A percentile compares a stretch with the other conserved stretches of the same genome.
Evolutionary conservation across 2,797 vertebrate genomes (phyloP).

Genomic region (Sebastes hopkinsi): DNA sequence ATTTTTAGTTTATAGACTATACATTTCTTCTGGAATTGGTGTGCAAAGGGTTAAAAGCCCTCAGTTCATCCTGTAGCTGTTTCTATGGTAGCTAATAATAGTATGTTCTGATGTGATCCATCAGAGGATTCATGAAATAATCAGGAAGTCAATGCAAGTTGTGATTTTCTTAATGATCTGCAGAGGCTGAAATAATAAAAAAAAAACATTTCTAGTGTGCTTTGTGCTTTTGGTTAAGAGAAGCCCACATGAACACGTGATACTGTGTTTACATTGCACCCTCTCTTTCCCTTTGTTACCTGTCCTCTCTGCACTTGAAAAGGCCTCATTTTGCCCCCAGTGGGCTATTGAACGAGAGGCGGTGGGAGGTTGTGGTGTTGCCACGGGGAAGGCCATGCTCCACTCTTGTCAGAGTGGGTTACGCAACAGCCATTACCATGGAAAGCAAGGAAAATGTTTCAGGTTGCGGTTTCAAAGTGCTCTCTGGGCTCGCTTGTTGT

Average conservation of each 20-base stretch:
- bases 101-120: not conserved
- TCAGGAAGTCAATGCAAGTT: not conserved
- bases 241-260: constrained; percentile 23
- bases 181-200: not conserved
- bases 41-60: not conserved
- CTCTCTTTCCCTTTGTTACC: constrained; percentile 18
- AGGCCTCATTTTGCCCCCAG: constrained; percentile 38
- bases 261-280: constrained; percentile 50
- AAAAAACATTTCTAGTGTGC: not conserved
- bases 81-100: not conserved
- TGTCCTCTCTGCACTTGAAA: constrained; percentile 53
- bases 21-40: not conserved
- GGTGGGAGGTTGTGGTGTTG: constrained; percentile 74
- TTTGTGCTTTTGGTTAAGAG: not conserved
- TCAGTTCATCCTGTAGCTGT: not conserved
- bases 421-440: constrained; percentile 77
- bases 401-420: constrained; percentile 74
- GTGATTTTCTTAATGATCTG: not conserved
- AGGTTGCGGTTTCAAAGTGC: constrained; percentile 66
- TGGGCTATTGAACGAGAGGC: constrained; percentile 66
- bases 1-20: not conserved
- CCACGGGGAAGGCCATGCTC: constrained; percentile 71
- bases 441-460: constrained; percentile 58
- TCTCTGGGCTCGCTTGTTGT: constrained; percentile 45
- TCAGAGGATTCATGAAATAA: not conserved